Evolutionary conservation across 2,888 invertebrate genomes (phyloP), one percentile per base, ranked within the genome.

Genomic region (Cybosia mesomella): DNA sequence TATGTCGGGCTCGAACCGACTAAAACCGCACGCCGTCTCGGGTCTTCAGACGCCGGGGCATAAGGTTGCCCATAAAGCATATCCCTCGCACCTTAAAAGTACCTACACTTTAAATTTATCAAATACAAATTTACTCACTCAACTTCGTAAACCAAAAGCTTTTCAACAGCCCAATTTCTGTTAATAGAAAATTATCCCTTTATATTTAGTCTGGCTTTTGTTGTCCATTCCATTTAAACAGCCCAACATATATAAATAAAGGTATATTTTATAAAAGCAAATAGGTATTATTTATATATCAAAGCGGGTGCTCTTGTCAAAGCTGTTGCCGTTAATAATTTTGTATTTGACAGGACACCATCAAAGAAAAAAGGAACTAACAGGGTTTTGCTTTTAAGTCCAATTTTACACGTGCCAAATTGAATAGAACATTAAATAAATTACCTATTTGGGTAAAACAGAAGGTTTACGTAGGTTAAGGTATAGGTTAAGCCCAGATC

Each of bases 361-460:
- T 76, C 77, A 76, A 76, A 76, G 77, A 70, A 63, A 54, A 68
- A 74, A 70, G 28, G 24, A 49, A 71, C 18, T n/a, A 15, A 43
- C 54, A 64, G 10, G 15, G 63, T 55, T 64, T 22, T 24, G 63
- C 54, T 55, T 64, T 64, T 55, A 55, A 24, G 36, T 9, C 24
- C 13, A 36, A 36, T 55, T n/a, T 55, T 34, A 18, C 13, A 49
- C 49, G 49, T 49, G n/a, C n/a, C n/a, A 49, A 49, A 49, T 49
- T 49, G 49, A 49, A 49, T 49, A 49, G 9, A 18, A 49, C 9
- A 49, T 49, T n/a, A n/a, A n/a, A n/a, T 18, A 18, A 43, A 43
- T 5, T n/a, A n/a, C n/a, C n/a, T 18, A 49, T n/a, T 49, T 49
- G 18, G n/a, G 15, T 1, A n/a, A 9, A 49, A 49, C 18, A 43